Evolutionary conservation across 2,797 vertebrate species (phyloP).

Genomic region (Octomys mimax): DNA sequence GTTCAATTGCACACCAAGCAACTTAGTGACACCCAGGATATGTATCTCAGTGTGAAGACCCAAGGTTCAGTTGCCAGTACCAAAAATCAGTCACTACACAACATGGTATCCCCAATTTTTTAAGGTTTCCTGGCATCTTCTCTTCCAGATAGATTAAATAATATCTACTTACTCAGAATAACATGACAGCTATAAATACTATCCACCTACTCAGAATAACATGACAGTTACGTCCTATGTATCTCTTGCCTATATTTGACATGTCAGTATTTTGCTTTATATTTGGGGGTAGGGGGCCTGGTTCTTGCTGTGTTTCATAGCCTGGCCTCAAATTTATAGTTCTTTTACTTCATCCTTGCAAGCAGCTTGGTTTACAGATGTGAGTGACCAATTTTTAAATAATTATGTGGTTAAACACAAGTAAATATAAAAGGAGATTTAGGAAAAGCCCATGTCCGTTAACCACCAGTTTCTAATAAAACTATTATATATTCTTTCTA

Average conservation of each 20-base stretch:
- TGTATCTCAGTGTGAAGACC: neutral
- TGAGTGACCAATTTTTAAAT: neutral
- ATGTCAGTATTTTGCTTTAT: neutral
- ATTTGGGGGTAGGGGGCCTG: neutral
- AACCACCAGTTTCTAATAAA: neutral
- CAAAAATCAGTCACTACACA: neutral
- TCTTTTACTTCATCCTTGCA: neutral
- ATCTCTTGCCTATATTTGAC: neutral
- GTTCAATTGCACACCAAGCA: neutral
- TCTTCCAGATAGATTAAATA: neutral
- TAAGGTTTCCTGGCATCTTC: neutral
- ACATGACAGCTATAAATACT: neutral
- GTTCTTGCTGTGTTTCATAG: neutral
- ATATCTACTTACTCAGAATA: neutral
- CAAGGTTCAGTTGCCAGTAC: neutral
- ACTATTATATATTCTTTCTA: neutral
- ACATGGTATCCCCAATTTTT: neutral
- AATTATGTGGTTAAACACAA: neutral
- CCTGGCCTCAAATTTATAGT: neutral
- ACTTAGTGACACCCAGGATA: neutral
- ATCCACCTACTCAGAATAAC: neutral
- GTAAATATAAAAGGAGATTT: neutral
- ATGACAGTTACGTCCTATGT: rapidly evolving
- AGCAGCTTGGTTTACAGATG: neutral
- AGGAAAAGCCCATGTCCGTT: neutral